Conservation (phyloP, 1,140 invertebrate species). For the Penaeus vannamei region DNA sequence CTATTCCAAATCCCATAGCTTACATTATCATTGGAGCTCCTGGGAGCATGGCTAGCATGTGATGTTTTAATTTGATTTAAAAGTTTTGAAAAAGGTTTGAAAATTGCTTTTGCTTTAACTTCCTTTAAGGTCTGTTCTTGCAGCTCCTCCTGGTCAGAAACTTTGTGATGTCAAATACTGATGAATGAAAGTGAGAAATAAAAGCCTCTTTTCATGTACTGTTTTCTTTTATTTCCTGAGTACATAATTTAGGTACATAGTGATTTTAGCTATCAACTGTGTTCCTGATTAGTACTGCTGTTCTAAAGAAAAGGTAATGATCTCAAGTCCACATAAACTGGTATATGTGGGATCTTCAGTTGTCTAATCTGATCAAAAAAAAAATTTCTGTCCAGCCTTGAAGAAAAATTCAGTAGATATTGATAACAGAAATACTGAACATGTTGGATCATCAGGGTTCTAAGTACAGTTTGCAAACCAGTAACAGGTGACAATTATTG, state of each 20-base stretch:
- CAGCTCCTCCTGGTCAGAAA: constrained; percentile 51
- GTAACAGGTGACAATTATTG: too few species aligned
- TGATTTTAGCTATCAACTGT: neutral
- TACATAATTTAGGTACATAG: neutral
- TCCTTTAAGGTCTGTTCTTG: constrained; percentile 44
- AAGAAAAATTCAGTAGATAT: too few species aligned
- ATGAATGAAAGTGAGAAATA: constrained; percentile 57
- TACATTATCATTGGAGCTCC: neutral
- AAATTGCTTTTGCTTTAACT: constrained; percentile 27
- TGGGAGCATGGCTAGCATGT: constrained; percentile 7
- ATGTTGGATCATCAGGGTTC: too few species aligned
- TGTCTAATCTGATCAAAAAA: too few species aligned
- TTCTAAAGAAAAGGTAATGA: too few species aligned
- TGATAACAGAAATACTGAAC: too few species aligned
- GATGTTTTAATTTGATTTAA: constrained; percentile 30
- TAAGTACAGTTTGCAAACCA: too few species aligned
- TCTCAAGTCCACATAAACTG: too few species aligned
- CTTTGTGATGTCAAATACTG: constrained; percentile 49
- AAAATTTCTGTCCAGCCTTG: too few species aligned
- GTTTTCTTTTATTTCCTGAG: neutral
- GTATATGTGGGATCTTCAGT: too few species aligned
- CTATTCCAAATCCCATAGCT: constrained; percentile 1
- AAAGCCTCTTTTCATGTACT: constrained; percentile 50
- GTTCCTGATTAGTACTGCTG: neutral
- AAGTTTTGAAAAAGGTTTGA: constrained; percentile 20